phyloP scores from a whole-genome alignment of 2,113 vertebrate species.

The Microcebus murinus region DNA sequence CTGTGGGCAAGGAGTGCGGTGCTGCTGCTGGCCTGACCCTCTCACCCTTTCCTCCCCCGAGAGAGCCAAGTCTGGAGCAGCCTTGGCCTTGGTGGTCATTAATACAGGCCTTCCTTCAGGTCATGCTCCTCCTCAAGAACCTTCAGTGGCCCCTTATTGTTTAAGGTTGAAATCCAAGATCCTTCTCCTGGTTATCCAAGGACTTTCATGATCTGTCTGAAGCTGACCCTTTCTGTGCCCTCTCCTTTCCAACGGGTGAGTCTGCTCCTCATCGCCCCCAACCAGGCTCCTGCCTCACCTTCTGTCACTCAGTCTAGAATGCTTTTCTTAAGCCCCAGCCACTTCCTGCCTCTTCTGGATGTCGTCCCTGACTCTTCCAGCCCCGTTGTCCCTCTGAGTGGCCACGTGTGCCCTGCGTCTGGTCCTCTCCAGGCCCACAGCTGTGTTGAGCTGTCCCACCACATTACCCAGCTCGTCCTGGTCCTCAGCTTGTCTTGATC shows the following conservation, averaged over 20 bases:
- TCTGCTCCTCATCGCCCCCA: not conserved
- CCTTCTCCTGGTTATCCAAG: not conserved
- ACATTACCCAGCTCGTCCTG: not conserved
- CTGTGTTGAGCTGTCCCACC: not conserved
- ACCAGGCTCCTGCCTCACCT: not conserved
- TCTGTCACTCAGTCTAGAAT: not conserved
- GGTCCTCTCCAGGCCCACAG: not conserved
- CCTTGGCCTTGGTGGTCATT: not conserved
- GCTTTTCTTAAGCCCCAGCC: not conserved
- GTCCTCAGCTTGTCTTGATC: not conserved
- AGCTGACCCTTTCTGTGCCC: not conserved
- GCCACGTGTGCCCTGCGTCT: not conserved
- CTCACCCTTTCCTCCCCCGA: not conserved
- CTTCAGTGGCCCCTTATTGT: not conserved
- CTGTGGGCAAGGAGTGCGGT: not conserved
- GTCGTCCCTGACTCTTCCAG: not conserved
- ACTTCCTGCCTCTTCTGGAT: not conserved
- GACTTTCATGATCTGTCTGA: not conserved
- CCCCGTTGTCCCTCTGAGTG: not conserved
- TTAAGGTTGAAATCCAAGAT: not conserved
- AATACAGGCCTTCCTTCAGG: not conserved
- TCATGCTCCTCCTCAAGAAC: not conserved
- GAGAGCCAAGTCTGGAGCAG: not conserved
- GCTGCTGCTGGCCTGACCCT: not conserved
- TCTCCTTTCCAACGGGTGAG: not conserved